phyloP scores from a whole-genome alignment of 2,113 vertebrate species.

The Cygnus buccinator region DNA sequence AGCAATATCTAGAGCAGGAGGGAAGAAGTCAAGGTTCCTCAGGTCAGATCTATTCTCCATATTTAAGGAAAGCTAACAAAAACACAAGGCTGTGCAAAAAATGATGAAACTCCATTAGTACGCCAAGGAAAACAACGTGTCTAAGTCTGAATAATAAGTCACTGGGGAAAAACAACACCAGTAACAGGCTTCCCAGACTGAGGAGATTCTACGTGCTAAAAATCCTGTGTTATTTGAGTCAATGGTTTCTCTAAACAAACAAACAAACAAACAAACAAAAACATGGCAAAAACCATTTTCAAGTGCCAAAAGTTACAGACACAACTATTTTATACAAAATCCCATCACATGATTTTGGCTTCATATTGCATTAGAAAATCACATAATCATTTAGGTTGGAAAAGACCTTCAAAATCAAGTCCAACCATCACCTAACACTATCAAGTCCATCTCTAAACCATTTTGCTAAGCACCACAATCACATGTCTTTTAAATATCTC shows the following conservation, averaged over 20 bases:
- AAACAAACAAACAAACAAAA: not conserved
- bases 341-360: not conserved
- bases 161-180: not conserved
- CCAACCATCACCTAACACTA: not conserved
- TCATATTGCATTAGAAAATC: not conserved
- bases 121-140: conserved; percentile 16
- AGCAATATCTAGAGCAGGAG: not conserved
- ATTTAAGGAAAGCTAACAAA: conserved; percentile 36
- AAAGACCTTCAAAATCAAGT: not conserved
- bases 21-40: not conserved
- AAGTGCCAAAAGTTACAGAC: not conserved
- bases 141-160: not conserved
- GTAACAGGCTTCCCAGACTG: not conserved
- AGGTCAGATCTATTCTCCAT: not conserved
- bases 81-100: conserved; percentile 2
- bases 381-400: not conserved
- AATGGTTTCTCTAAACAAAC: not conserved
- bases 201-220: not conserved
- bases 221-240: not conserved
- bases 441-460: not conserved
- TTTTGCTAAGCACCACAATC: not conserved
- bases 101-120: not conserved
- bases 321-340: not conserved
- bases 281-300: not conserved
- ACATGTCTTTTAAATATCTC: not conserved